Conservation (phyloP, 2,888 invertebrate genomes). For the Hirudinaria manillensis region DNA sequence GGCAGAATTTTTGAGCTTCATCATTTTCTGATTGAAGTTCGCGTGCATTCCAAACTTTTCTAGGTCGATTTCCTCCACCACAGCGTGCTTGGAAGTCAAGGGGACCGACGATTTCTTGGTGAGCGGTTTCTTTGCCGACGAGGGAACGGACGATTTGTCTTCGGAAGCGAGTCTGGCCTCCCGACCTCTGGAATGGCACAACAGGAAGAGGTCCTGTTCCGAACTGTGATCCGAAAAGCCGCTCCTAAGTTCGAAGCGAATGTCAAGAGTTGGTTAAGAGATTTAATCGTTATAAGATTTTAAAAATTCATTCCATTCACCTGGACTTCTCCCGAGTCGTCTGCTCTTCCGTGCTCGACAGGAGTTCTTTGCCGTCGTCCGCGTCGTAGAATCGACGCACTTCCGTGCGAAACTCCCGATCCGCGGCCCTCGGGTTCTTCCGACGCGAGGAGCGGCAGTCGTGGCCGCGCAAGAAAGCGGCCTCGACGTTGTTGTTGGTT, state of each 20-base stretch:
- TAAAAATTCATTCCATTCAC: no score
- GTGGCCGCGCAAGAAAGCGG: not conserved
- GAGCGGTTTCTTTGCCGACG: not conserved
- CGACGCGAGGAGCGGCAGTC: no score
- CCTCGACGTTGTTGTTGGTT: conserved; percentile 1
- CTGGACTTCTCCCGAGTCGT: no score
- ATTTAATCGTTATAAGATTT: no score
- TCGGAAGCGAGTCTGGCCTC: not conserved
- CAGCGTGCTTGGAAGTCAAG: not conserved
- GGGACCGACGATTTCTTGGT: not conserved
- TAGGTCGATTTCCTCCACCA: not conserved
- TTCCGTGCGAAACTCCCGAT: no score
- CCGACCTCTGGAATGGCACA: not conserved
- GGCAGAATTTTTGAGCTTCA: conserved; percentile 4
- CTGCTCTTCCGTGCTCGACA: no score
- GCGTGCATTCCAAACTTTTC: not conserved
- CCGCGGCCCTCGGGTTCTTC: no score
- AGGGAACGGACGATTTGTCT: not conserved
- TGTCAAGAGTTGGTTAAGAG: no score
- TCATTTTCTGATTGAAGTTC: conserved; percentile 2
- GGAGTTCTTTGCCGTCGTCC: no score
- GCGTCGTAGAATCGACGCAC: no score
- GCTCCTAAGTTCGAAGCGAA: not conserved
- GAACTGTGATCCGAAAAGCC: no score
- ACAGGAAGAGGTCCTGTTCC: no score